Evolutionary conservation across 2,888 invertebrate genomes (phyloP).

Genomic region (Eilema griseolum): DNA sequence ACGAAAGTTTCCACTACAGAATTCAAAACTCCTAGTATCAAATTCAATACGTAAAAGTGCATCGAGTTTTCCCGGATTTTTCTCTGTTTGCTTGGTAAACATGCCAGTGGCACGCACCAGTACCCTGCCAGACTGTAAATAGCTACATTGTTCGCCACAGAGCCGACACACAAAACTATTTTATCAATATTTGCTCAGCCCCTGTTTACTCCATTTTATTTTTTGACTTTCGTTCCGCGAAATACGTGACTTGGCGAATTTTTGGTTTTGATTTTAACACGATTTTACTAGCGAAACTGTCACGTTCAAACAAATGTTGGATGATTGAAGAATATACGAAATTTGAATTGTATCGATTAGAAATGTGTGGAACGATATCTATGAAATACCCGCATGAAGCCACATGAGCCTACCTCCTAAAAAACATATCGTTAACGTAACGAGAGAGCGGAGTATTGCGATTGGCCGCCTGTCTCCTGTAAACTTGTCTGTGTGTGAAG

Average conservation of each 20-base stretch:
- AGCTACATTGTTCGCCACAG: slow-evolving; percentile 49
- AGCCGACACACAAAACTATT: slow-evolving; percentile 38
- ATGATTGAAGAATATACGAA: not conserved
- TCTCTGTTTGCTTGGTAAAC: slow-evolving; percentile 74
- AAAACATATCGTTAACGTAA: too few relatives aligned
- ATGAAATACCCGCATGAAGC: too few relatives aligned
- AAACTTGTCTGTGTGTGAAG: too few relatives aligned
- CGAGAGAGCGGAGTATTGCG: too few relatives aligned
- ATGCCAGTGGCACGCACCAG: slow-evolving; percentile 65
- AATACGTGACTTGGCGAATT: slow-evolving; percentile 12
- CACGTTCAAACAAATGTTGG: slow-evolving; percentile 14
- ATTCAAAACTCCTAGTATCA: slow-evolving; percentile 32
- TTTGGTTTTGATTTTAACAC: not conserved
- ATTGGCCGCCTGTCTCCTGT: too few relatives aligned
- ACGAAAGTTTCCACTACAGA: not conserved
- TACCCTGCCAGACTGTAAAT: slow-evolving; percentile 72
- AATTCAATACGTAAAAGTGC: slow-evolving; percentile 43
- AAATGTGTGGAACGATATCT: not conserved
- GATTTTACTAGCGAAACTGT: not conserved
- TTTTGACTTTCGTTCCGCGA: slow-evolving; percentile 32
- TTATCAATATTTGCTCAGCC: slow-evolving; percentile 33
- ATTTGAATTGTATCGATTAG: not conserved
- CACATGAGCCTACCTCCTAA: too few relatives aligned
- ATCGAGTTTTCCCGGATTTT: slow-evolving; percentile 62
- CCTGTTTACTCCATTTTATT: slow-evolving; percentile 25